Evolutionary conservation across 2,113 vertebrate species (phyloP), one percentile per base, ranked within the genome.

Genomic region (Emberiza fucata): DNA sequence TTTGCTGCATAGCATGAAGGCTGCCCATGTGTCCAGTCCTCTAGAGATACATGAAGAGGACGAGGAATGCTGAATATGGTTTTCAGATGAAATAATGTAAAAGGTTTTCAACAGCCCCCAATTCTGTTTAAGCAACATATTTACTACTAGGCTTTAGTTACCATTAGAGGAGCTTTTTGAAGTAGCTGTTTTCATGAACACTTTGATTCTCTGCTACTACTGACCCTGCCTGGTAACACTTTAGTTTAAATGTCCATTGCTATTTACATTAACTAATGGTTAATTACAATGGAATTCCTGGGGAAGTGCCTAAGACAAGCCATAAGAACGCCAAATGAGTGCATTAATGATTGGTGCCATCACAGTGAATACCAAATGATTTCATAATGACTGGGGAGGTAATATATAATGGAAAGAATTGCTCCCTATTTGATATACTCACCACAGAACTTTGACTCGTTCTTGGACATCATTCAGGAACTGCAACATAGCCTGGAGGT

Each of bases 191-290:
- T 86, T 83, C 71, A 31, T 93, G 94, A 92, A 89, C 66, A 47
- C 89, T 70, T 64, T 76, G 93, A 97, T 97, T 94, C 88, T 79
- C 76, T 86, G 90, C 92, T 95, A 81, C 86, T 91, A 73, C 69
- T 97, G 96, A 96, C 96, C 92, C 79, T 95, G 86, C 79, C 90
- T 95, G 87, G 89, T 92, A 96, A 94, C 94, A 88, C 88, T 97
- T 97, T 76, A 86, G 23, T 97, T 97, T 97, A 97, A 97, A 95
- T 75, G 50, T 95, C 97, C 95, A 96, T 97, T 97, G 96, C 92
- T 98, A 97, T 98, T 98, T 98, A 97, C 94, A 95, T 97, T 97
- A 98, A 97, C 95, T 96, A 97, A 97, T 93, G 93, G 94, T 95
- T 98, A 98, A 98, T 98, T 98, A 98, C 95, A 97, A 94, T 90